Evolutionary conservation across 2,113 vertebrate species (phyloP).

Genomic region (Boulengeromyrus knoepffleri): DNA sequence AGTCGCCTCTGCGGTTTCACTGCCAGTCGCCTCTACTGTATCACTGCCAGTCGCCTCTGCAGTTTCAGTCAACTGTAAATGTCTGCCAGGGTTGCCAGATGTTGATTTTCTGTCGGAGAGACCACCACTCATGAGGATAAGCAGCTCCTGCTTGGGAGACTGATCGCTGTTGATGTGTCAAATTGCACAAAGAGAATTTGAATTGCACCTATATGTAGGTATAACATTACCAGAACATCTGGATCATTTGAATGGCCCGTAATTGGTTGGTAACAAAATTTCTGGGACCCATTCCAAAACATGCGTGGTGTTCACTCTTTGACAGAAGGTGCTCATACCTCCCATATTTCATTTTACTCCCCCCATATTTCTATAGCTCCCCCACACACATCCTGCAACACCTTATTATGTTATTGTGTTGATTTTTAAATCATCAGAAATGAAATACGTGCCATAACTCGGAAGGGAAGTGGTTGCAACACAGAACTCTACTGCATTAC

Average conservation of each 20-base stretch:
- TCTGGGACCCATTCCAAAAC: constrained; percentile 61
- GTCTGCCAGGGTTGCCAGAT: neutral
- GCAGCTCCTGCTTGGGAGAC: constrained; percentile 6
- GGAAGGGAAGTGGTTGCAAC: neutral
- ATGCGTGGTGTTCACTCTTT: constrained; percentile 56
- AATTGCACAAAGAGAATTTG: constrained; percentile 63
- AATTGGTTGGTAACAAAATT: constrained; percentile 58
- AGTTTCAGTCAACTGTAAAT: neutral
- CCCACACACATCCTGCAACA: neutral
- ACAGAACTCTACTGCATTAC: neutral
- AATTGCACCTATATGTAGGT: constrained; percentile 60
- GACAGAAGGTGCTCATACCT: constrained; percentile 19
- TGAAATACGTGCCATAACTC: neutral
- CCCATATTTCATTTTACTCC: neutral
- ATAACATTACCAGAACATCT: constrained; percentile 68
- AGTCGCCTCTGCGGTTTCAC: neutral
- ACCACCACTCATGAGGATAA: neutral
- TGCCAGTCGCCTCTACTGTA: neutral
- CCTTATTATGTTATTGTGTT: neutral
- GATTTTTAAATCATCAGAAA: neutral
- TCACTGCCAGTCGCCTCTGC: neutral
- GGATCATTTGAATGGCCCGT: constrained; percentile 58
- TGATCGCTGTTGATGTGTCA: constrained; percentile 59
- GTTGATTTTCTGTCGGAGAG: neutral
- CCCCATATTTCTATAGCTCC: neutral